A percentile compares a stretch with the other conserved stretches of the same genome.
phyloP scores from a whole-genome alignment of 2,888 invertebrate genomes.

The Ligdia adustata region DNA sequence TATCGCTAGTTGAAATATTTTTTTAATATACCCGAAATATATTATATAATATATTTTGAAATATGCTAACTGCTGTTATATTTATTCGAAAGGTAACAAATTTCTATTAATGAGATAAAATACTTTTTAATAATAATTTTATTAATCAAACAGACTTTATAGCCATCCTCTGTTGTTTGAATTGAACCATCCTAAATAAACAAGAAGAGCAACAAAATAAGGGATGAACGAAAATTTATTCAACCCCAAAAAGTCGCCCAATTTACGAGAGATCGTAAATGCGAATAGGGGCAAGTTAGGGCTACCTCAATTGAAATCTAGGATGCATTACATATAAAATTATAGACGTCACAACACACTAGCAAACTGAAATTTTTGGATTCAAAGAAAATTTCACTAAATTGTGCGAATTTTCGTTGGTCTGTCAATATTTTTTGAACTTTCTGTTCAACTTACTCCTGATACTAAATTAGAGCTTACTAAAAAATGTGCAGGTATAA shows the following conservation, averaged over 20 bases:
- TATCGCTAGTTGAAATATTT: too few relatives aligned
- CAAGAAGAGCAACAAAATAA: slow-evolving; percentile 46
- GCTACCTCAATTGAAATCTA: slow-evolving; percentile 31
- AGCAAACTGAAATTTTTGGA: too few relatives aligned
- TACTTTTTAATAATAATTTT: slow-evolving; percentile 14
- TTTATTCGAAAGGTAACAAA: slow-evolving; percentile 1
- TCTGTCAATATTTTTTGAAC: too few relatives aligned
- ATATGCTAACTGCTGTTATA: neutral
- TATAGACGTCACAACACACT: too few relatives aligned
- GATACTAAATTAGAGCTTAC: too few relatives aligned
- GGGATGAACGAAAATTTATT: slow-evolving; percentile 46
- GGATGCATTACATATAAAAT: slow-evolving; percentile 12
- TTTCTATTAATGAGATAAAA: neutral
- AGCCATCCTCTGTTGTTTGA: slow-evolving; percentile 34
- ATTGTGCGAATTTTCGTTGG: too few relatives aligned
- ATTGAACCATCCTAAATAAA: slow-evolving; percentile 44
- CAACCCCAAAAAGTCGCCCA: slow-evolving; percentile 45
- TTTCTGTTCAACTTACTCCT: neutral
- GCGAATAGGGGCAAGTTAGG: slow-evolving; percentile 37
- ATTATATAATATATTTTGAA: too few relatives aligned
- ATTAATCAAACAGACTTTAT: slow-evolving; percentile 25
- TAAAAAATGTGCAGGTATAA: too few relatives aligned
- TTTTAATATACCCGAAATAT: too few relatives aligned
- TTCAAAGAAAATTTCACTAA: too few relatives aligned
- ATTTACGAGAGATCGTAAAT: slow-evolving; percentile 49